Base-by-base conservation (phyloP, 35 echinoderm and acorn worm species). In the Apostichopus parvimensis region DNA sequence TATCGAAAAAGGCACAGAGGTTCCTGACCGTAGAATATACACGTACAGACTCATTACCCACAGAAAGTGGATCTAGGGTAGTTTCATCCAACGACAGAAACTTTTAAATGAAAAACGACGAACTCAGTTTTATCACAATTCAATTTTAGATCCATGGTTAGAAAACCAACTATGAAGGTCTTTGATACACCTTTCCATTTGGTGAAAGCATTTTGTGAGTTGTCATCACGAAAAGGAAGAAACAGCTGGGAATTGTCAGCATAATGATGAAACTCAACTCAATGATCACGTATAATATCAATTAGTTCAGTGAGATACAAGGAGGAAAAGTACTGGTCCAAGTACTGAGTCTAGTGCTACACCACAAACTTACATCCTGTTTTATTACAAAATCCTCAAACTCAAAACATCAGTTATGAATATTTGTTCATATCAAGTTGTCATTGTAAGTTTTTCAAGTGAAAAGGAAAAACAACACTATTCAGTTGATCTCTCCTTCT, bases 71-170 rank as follows among this genome's bases (percentile, higher is more conserved):
- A n/a, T n/a, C n/a, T n/a, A 45, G 34, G 34, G 34, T 45, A 87
- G 23, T 3, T 68, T 6, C 4, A 15, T 13, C 1, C 7, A 13
- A 12, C 83, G 61, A 4, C 3, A 24, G 83, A 87, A 87, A 87
- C 6, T 0, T 45, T 45, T 45, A 28, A 88, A 5, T 9, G 60
- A 70, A 88, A 87, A 68, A 88, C 86, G 52, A 68, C 45, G 1
- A 88, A 70, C 57, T 88, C 22, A 28, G 86, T 71, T 28, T 71
- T 25, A 10, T 71, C 59, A 68, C 59, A 88, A 15, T 70, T 73
- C 6, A 71, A 24, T 65, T 88, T 88, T 28, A 88, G 28, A 8
- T 88, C 5, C 34, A 45, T 45, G 34, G 23, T 88, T 88, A 24
- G 5, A 20, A 62, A 65, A 60, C 59, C 86, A 88, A 9, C 13